phyloP scores from a whole-genome alignment of 2,797 vertebrate species.

The Enteromius viviparus region DNA sequence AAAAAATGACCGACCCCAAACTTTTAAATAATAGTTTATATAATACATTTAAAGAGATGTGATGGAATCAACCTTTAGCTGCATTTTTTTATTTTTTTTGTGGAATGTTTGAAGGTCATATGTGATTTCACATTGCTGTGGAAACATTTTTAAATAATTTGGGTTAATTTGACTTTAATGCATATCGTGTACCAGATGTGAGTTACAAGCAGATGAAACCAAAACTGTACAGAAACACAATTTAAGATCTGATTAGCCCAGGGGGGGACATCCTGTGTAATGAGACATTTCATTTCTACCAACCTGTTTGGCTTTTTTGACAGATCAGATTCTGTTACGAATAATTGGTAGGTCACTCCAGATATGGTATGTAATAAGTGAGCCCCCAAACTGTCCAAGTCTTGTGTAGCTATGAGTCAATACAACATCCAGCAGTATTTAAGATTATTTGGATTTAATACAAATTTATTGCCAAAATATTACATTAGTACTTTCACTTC shows the following conservation, averaged over 20 bases:
- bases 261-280: slow-evolving; percentile 11
- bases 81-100: background rate
- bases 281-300: background rate
- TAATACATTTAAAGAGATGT: background rate
- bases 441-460: background rate
- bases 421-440: background rate
- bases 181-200: background rate
- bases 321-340: background rate
- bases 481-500: background rate
- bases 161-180: background rate
- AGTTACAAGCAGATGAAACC: slow-evolving; percentile 1
- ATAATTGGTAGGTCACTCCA: background rate
- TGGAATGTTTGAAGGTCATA: background rate
- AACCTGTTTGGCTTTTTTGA: background rate
- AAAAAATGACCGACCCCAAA: background rate
- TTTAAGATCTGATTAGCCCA: background rate
- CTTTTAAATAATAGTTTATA: background rate
- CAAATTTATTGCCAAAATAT: background rate
- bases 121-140: background rate
- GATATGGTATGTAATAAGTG: background rate
- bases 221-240: background rate
- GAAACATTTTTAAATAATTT: background rate
- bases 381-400: background rate
- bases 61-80: background rate
- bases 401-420: too few species aligned